Evolutionary conservation across 2,888 invertebrate species (phyloP).

Genomic region (Choreutis nemorana): DNA sequence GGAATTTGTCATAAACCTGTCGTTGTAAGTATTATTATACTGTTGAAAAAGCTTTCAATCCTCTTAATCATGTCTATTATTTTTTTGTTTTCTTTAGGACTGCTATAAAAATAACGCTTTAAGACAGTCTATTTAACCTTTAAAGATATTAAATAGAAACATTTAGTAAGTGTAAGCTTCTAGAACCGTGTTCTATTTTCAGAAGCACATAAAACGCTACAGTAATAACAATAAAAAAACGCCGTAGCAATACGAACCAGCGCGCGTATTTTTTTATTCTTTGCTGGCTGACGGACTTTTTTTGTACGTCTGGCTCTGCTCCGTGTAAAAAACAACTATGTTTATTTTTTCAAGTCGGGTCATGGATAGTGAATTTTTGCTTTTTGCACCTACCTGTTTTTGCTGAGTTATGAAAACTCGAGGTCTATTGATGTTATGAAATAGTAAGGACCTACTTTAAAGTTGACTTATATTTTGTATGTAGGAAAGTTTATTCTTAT

Average conservation of each 20-base stretch:
- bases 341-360: conserved; percentile 32
- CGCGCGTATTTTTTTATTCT: conserved; percentile 59
- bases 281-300: conserved; percentile 41
- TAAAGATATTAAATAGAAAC: not conserved
- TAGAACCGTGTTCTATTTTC: too few species aligned
- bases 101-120: conserved; percentile 48
- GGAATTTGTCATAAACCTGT: conserved; percentile 54
- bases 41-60: conserved; percentile 24
- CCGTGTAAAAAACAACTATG: conserved; percentile 35
- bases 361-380: conserved; percentile 34
- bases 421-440: conserved; percentile 5
- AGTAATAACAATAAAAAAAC: conserved; percentile 32
- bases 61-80: conserved; percentile 31
- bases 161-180: too few species aligned
- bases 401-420: not conserved
- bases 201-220: conserved; percentile 10
- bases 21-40: conserved; percentile 36
- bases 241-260: conserved; percentile 49
- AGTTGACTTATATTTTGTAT: too few species aligned
- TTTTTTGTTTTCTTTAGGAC: conserved; percentile 60
- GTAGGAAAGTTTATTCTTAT: too few species aligned
- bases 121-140: conserved; percentile 7
- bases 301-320: conserved; percentile 59
- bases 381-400: conserved; percentile 15
- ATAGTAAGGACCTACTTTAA: conserved; percentile 6